Evolutionary conservation across 2,113 vertebrate species (phyloP).

Genomic region (Cyphomyrus discorhynchus): DNA sequence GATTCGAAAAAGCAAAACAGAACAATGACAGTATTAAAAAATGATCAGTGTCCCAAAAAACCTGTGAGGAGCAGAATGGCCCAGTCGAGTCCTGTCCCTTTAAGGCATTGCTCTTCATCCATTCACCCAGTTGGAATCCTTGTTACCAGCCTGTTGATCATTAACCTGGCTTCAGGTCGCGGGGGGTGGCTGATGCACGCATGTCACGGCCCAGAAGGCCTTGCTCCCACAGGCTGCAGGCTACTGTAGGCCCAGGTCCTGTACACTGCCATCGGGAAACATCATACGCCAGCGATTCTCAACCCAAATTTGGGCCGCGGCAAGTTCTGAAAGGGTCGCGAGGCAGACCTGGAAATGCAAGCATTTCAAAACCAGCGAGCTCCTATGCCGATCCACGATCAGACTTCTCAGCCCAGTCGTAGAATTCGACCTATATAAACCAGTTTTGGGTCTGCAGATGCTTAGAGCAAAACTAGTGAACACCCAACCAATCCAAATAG

Average conservation of each 20-base stretch:
- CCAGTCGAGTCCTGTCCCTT: background rate
- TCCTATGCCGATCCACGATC: too few species aligned
- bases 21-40: background rate
- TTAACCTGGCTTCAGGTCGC: background rate
- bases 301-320: too few species aligned
- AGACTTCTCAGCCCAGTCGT: too few species aligned
- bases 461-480: too few species aligned
- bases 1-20: background rate
- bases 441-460: too few species aligned
- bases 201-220: background rate
- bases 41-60: background rate
- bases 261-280: background rate
- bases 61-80: background rate
- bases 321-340: too few species aligned
- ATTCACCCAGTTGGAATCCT: background rate
- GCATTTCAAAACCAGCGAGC: too few species aligned
- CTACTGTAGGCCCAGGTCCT: background rate
- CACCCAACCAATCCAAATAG: too few species aligned
- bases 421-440: too few species aligned
- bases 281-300: background rate
- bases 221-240: background rate
- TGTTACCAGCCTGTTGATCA: background rate
- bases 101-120: background rate
- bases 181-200: background rate
- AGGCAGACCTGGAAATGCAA: too few species aligned